phyloP scores from a whole-genome alignment of 2,888 invertebrate genomes.

The Drosophila prolongata region DNA sequence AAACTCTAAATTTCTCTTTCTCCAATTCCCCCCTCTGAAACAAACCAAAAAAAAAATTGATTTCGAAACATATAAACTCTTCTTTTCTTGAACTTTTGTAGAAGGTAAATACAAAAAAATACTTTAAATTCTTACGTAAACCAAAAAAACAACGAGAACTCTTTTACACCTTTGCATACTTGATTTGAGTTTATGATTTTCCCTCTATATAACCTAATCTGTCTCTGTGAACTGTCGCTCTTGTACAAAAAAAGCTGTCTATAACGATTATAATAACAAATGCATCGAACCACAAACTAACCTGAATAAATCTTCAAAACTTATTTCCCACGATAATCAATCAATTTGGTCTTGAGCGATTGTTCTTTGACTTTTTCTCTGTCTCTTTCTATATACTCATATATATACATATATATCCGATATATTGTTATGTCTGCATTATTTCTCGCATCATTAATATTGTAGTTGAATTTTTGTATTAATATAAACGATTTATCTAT shows the following conservation, averaged over 20 bases:
- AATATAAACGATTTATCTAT: conserved; percentile 35
- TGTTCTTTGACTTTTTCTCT: conserved; percentile 35
- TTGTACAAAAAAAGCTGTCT: conserved; percentile 48
- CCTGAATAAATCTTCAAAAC: conserved; percentile 10
- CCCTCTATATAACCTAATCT: conserved; percentile 55
- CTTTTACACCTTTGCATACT: conserved; percentile 63
- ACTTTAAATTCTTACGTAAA: conserved; percentile 55
- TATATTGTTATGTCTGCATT: conserved; percentile 65
- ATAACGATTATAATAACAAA: conserved; percentile 27
- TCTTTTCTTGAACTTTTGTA: conserved; percentile 84
- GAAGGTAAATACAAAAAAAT: conserved; percentile 83
- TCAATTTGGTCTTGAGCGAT: conserved; percentile 38
- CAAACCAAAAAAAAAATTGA: conserved; percentile 51
- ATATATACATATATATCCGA: conserved; percentile 28
- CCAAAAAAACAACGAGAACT: conserved; percentile 52
- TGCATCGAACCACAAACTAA: conserved; percentile 46
- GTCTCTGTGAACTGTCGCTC: conserved; percentile 70
- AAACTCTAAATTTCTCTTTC: conserved; percentile 79
- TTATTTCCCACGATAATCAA: conserved; percentile 18
- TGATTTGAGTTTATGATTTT: conserved; percentile 44
- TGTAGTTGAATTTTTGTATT: conserved; percentile 79
- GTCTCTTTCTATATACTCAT: conserved; percentile 31
- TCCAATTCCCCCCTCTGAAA: conserved; percentile 67
- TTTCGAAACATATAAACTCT: conserved; percentile 74
- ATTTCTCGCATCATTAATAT: conserved; percentile 81